Percentiles rank a stretch among this genome's conserved stretches.
These are phyloP conservation scores for Pontoporia blainvillei DNA, from an alignment of 2,113 vertebrate genomes.

Conservation along the genomic window DNA sequence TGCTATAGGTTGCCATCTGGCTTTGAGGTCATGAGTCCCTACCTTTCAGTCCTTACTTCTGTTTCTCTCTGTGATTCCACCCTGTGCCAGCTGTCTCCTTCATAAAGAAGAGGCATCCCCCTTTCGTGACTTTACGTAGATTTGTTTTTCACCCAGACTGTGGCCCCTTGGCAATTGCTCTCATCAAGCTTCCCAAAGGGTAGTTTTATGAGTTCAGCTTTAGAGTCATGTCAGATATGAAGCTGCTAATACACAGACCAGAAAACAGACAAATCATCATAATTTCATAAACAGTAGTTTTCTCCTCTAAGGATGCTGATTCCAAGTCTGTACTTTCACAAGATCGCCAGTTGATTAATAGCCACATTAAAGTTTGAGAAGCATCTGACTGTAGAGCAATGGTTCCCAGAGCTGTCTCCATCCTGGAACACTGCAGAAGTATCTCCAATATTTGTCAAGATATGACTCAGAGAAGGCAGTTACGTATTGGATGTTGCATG, in stretches of 20 bases:
- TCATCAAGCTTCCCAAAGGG: background rate
- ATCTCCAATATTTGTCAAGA: background rate
- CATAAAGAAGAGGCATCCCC: background rate
- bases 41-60: background rate
- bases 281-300: background rate
- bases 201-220: background rate
- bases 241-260: background rate
- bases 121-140: background rate
- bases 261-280: background rate
- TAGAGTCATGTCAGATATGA: background rate
- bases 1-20: background rate
- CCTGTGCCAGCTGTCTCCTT: too few species aligned
- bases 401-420: background rate
- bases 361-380: background rate
- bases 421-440: accelerated
- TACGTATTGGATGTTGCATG: accelerated
- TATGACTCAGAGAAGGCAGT: background rate
- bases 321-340: background rate
- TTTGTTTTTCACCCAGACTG: background rate
- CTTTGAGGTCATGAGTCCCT: background rate
- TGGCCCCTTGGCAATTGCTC: background rate
- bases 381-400: background rate
- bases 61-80: background rate
- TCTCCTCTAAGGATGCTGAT: background rate
- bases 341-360: background rate